Percentiles rank a stretch among this genome's conserved stretches.
Evolutionary conservation across 1,140 invertebrate species (phyloP).

Genomic region (Plodia interpunctella): DNA sequence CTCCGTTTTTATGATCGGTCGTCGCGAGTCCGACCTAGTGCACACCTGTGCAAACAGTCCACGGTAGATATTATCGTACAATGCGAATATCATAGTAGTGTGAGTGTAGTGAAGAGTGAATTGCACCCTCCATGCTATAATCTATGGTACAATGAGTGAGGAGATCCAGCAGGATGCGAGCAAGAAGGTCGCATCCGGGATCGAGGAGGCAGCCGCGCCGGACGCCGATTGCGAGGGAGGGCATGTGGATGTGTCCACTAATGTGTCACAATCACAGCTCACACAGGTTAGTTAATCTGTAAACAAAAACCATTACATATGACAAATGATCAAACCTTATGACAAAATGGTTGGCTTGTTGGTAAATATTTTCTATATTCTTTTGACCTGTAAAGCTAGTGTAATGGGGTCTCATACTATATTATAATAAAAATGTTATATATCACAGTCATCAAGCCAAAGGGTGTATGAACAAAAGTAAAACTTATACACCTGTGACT

Average conservation of each 20-base stretch:
- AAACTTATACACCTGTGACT: no score
- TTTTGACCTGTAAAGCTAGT: no score
- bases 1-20: conserved; percentile 33
- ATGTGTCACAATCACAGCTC: conserved; percentile 47
- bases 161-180: conserved; percentile 55
- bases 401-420: no score
- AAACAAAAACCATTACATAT: no score
- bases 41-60: conserved; percentile 41
- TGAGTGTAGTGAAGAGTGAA: conserved; percentile 20
- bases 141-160: conserved; percentile 66
- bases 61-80: conserved; percentile 32
- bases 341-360: no score
- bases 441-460: no score
- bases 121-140: conserved; percentile 40
- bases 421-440: no score
- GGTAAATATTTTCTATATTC: no score
- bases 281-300: conserved; percentile 36
- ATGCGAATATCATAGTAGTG: conserved; percentile 53
- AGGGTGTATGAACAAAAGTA: no score
- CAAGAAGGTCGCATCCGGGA: conserved; percentile 44
- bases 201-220: conserved; percentile 33
- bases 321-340: no score
- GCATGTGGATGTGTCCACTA: conserved; percentile 39
- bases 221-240: conserved; percentile 14
- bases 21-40: neutral